These are phyloP conservation scores for Hyles lineata DNA, from an alignment of 2,888 invertebrate genomes.

Conservation along the genomic window DNA sequence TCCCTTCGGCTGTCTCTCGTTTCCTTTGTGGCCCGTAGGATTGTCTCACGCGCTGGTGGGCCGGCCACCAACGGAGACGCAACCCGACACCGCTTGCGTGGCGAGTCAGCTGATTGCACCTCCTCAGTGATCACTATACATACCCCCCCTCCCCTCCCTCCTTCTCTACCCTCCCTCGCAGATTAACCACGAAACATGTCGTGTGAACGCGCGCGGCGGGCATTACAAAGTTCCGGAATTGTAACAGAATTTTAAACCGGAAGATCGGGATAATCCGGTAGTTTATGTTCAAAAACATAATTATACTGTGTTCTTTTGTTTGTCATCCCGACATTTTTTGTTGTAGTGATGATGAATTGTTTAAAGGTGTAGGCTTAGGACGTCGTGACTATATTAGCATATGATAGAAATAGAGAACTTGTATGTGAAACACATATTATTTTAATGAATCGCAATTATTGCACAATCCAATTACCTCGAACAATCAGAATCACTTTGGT, in stretches of 20 bases:
- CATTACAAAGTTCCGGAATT: not conserved
- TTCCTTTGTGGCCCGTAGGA: slow-evolving; percentile 8
- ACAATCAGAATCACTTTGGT: too few relatives aligned
- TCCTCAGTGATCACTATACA: not conserved
- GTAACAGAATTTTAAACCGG: slow-evolving; percentile 15
- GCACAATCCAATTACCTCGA: too few relatives aligned
- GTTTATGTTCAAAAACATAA: slow-evolving; percentile 3
- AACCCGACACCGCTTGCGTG: slow-evolving; percentile 35
- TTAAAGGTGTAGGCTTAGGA: not conserved
- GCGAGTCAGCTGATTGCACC: slow-evolving; percentile 29
- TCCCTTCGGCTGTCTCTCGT: not conserved
- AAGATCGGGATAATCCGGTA: slow-evolving; percentile 14
- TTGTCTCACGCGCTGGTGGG: slow-evolving; percentile 35
- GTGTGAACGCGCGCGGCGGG: not conserved
- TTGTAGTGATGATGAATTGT: not conserved
- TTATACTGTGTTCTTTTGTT: not conserved
- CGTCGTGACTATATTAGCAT: too few relatives aligned
- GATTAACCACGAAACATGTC: not conserved
- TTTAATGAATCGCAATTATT: too few relatives aligned
- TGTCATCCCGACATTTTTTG: not conserved
- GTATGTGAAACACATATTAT: too few relatives aligned
- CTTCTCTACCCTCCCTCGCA: not conserved
- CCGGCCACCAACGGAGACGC: slow-evolving; percentile 38
- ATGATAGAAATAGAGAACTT: too few relatives aligned
- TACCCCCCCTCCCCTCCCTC: not conserved